phyloP scores from a whole-genome alignment of 2,113 vertebrate species.

The Uria lomvia region DNA sequence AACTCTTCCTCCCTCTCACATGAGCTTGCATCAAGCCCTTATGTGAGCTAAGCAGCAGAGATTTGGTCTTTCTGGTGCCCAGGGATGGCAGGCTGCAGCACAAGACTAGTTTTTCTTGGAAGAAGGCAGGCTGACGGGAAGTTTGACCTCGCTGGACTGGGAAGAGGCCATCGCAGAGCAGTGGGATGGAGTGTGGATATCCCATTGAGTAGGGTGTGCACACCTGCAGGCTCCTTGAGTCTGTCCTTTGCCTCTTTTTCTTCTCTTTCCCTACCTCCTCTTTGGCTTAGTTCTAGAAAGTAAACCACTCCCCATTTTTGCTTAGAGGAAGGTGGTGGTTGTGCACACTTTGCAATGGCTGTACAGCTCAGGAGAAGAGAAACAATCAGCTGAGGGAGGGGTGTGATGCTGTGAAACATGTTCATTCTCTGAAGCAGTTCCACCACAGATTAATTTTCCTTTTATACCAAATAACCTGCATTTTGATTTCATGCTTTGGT shows the following conservation, averaged over 20 bases:
- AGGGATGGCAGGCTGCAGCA: not conserved
- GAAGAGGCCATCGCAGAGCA: not conserved
- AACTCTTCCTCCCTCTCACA: not conserved
- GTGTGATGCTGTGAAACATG: not conserved
- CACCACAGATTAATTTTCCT: not conserved
- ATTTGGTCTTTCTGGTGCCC: not conserved
- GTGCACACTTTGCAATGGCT: not conserved
- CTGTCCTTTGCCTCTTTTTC: not conserved
- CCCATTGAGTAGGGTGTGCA: not conserved
- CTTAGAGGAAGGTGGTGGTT: not conserved
- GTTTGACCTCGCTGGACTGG: not conserved
- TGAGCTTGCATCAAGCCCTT: not conserved
- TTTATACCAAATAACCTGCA: not conserved
- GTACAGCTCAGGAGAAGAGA: not conserved
- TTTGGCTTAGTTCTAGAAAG: not conserved
- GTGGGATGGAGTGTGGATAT: not conserved
- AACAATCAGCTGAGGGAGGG: not conserved
- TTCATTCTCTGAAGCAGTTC: not conserved
- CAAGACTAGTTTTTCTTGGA: not conserved
- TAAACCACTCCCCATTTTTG: not conserved
- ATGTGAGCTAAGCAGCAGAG: not conserved
- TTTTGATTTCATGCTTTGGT: not conserved
- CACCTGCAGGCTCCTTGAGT: not conserved
- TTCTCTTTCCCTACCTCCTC: not conserved
- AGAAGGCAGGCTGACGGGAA: not conserved